phyloP scores from a whole-genome alignment of 2,113 vertebrate species.

The Eupsittula cactorum region DNA sequence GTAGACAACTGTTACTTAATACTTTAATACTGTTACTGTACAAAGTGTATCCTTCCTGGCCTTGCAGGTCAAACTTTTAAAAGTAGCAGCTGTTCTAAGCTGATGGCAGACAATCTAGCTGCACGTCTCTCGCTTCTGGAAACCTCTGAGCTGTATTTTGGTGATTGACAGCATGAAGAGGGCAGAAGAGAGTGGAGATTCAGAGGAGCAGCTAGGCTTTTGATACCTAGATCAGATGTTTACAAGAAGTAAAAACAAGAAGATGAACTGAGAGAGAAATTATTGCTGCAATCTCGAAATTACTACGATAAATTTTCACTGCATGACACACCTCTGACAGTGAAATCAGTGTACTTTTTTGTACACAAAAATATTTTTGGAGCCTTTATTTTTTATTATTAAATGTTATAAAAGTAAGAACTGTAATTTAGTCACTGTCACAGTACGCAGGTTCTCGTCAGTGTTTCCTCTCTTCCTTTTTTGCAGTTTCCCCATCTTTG shows the following conservation, averaged over 20 bases:
- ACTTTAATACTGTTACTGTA: neutral
- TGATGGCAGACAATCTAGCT: constrained; percentile 17
- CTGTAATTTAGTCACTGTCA: neutral
- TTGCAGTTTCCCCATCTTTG: neutral
- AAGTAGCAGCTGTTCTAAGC: constrained; percentile 13
- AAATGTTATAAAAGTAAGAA: neutral
- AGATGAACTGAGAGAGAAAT: neutral
- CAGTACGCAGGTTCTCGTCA: neutral
- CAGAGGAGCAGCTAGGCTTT: neutral
- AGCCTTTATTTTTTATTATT: neutral
- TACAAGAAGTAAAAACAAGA: neutral
- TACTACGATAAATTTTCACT: neutral
- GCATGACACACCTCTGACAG: neutral
- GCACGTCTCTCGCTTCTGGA: constrained; percentile 3
- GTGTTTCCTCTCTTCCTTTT: neutral
- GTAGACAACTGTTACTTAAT: constrained; percentile 18
- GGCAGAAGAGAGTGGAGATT: neutral
- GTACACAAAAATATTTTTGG: neutral
- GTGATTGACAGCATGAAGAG: neutral
- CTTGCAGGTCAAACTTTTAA: constrained; percentile 8
- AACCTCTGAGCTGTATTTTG: neutral
- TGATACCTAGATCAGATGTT: neutral
- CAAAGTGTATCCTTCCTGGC: neutral
- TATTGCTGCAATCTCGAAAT: neutral
- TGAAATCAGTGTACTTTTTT: neutral